Base-by-base conservation (phyloP, 2,113 vertebrate species). In the Azemiops feae region DNA sequence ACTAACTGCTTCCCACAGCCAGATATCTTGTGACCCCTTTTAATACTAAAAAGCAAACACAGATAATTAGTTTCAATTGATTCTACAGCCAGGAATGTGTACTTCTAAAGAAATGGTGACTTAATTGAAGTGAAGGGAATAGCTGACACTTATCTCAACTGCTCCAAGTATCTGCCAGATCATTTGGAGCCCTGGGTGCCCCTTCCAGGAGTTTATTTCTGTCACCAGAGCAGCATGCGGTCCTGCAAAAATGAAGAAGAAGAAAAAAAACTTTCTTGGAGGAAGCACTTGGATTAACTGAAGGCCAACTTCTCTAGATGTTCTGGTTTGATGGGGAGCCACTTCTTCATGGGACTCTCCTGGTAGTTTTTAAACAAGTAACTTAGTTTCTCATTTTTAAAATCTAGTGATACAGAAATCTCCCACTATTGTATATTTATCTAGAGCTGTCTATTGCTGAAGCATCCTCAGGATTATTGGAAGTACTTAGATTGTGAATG, bases 1-100 rank as follows among this genome's bases (percentile, higher is more conserved):
- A 95, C 94, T 81, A 90, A 95, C 94, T 53, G 95, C 89, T 91
- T 93, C 96, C 93, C 93, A 92, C 27, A 89, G 95, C 52, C 96
- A 97, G 93, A 95, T 86, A 92, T 88, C n/a, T 92, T 52, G 18
- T 95, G 89, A 97, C 92, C 94, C 96, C 95, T 95, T 94, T 94
- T 86, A 95, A 94, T 69, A 85, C 4, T 27, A 89, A 95, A 94
- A 95, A 96, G 85, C 34, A 16, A 53, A 57, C 10, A 11, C 8
- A 89, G 88, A 64, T 90, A 85, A 91, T 9, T 92, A 86, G 90
- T 58, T 47, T 50, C 43, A 93, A 55, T 93, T 86, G 88, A 92
- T 81, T 90, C 43, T 89, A 50, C 52, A 81, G 8, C 58, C 39
- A 89, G 89, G 58, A 20, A 47, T 87, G 90, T 89, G 50, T 23